Conservation (phyloP, 2,113 vertebrate genomes). For the Acrocephalus kingi region DNA sequence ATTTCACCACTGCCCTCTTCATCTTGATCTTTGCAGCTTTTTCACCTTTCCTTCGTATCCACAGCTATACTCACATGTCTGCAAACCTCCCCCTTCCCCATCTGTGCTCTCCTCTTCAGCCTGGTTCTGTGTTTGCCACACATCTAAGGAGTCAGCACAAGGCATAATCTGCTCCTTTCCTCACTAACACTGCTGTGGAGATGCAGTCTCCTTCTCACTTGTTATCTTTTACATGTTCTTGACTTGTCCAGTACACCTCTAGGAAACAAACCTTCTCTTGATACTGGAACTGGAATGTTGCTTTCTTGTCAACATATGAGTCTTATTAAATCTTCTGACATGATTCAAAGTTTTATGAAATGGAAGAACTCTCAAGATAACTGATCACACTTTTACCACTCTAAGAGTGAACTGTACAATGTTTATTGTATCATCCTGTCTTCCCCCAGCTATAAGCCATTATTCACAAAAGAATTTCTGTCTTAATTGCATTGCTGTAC, state of each 20-base stretch:
- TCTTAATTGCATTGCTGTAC: neutral
- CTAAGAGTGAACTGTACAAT: neutral
- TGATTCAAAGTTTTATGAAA: neutral
- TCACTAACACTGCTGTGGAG: neutral
- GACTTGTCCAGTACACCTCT: neutral
- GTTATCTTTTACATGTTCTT: neutral
- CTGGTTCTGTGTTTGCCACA: neutral
- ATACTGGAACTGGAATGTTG: neutral
- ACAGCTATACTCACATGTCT: neutral
- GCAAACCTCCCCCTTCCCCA: neutral
- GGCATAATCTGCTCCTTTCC: neutral
- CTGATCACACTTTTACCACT: neutral
- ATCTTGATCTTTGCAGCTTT: neutral
- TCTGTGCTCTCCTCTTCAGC: neutral
- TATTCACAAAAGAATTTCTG: neutral
- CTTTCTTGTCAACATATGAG: neutral
- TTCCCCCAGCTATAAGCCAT: neutral
- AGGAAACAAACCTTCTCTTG: neutral
- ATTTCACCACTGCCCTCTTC: neutral
- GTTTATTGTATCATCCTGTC: neutral
- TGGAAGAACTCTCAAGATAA: neutral
- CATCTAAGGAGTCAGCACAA: neutral
- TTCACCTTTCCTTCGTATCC: neutral
- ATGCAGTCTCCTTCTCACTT: neutral
- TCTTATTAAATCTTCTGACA: neutral